A percentile compares a stretch with the other conserved stretches of the same genome.
Evolutionary conservation across 2,888 invertebrate genomes (phyloP).

Genomic region (Anorthoa munda): DNA sequence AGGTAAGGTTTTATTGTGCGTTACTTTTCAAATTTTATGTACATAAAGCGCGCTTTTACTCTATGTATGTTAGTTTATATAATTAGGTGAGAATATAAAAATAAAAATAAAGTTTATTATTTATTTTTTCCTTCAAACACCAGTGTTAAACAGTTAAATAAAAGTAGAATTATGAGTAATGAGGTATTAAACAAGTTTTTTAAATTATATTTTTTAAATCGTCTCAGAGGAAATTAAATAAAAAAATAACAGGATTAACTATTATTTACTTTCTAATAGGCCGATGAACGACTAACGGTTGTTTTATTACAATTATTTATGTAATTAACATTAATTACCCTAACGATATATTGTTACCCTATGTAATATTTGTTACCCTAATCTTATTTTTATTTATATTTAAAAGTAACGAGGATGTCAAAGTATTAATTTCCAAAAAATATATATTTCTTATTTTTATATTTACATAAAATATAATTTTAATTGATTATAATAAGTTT

Average conservation of each 20-base stretch:
- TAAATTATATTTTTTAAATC: too few relatives aligned
- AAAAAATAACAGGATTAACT: background rate
- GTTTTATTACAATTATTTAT: slow-evolving; percentile 15
- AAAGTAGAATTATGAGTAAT: background rate
- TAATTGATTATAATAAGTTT: background rate
- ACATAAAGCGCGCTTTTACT: slow-evolving; percentile 70
- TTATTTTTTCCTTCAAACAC: background rate
- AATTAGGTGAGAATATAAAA: too few relatives aligned
- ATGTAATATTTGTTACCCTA: background rate
- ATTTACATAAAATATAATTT: background rate
- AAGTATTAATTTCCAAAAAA: slow-evolving; percentile 3
- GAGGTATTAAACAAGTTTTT: background rate
- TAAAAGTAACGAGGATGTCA: slow-evolving; percentile 14
- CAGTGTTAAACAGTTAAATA: background rate
- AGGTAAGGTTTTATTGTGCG: slow-evolving; percentile 66
- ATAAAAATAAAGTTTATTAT: too few relatives aligned
- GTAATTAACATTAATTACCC: slow-evolving; percentile 14
- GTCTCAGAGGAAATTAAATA: background rate
- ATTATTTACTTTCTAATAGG: slow-evolving; percentile 34
- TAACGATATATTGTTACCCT: slow-evolving; percentile 1
- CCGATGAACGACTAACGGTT: slow-evolving; percentile 27
- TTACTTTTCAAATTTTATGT: slow-evolving; percentile 66
- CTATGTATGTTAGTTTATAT: background rate
- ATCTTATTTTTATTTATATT: background rate
- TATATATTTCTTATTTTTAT: background rate